phyloP scores from a whole-genome alignment of 2,888 invertebrate genomes.

The Xestobium rufovillosum region DNA sequence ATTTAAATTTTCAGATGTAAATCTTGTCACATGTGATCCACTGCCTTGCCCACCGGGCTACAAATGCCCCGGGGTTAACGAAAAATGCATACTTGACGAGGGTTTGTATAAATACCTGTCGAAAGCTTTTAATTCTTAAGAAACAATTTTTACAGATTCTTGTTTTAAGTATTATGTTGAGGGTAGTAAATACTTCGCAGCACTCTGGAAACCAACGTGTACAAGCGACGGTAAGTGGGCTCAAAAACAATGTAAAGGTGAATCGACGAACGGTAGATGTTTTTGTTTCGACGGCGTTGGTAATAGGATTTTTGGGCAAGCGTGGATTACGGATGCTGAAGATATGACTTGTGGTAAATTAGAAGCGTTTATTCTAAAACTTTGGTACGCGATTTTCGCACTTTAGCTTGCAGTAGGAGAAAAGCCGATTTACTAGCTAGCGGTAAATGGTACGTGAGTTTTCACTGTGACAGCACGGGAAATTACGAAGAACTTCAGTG shows the following conservation, averaged over 20 bases:
- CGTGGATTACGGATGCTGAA: slow-evolving; percentile 49
- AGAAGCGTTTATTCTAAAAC: slow-evolving; percentile 6
- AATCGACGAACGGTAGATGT: slow-evolving; percentile 55
- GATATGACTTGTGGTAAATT: slow-evolving; percentile 60
- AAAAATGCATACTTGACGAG: background rate
- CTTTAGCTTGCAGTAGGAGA: slow-evolving; percentile 56
- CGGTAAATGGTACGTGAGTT: slow-evolving; percentile 43
- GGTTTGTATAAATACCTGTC: too few species aligned
- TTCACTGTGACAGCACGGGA: slow-evolving; percentile 58
- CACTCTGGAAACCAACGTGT: slow-evolving; percentile 44
- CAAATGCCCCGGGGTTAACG: background rate
- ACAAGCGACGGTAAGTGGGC: slow-evolving; percentile 51
- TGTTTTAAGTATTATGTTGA: slow-evolving; percentile 21
- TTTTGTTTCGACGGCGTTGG: slow-evolving; percentile 57
- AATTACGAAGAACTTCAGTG: slow-evolving; percentile 64
- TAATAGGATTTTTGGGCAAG: slow-evolving; percentile 58
- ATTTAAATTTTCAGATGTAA: background rate
- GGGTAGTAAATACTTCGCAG: slow-evolving; percentile 7
- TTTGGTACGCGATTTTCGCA: background rate
- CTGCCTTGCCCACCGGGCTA: background rate
- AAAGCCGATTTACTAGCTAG: slow-evolving; percentile 48
- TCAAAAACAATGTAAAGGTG: slow-evolving; percentile 62
- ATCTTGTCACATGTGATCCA: background rate
- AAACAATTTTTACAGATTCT: slow-evolving; percentile 17
- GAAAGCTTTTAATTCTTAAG: background rate